Base-by-base conservation (phyloP, 2,113 vertebrate species). In the Raja brachyura region DNA sequence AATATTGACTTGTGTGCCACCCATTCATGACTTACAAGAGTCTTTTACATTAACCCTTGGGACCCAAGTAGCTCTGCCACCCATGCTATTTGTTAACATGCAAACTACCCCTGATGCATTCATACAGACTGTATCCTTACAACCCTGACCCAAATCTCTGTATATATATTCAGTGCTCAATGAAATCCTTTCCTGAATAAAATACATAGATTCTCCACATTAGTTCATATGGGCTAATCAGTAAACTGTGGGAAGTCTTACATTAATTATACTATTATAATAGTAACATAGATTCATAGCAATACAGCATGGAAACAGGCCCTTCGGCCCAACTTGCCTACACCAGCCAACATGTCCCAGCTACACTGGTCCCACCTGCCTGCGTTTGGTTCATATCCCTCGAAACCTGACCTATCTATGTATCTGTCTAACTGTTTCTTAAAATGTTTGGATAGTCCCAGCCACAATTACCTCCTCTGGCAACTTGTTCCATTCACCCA, bases 31-130 rank as follows among this genome's bases (percentile, higher is more conserved):
- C 33, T 92, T 73, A 92, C 83, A 88, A 61, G 31, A 92, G 90
- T 48, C 90, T 73, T 70, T 70, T 73, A 92, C 33, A 92, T 92
- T 73, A 92, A 74, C 63, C 90, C 59, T 92, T 92, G 66, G 90
- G 90, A 92, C 31, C 31, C 39, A 74, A 39, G 90, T 13, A 70
- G 63, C 25, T 92, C 90, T 73, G 90, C 68, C 39, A 28, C 31
- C 63, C 20, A 28, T 11, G 73, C 66, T n/a, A 33, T 88, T 63
- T 70, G 90, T 92, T 92, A 74, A 74, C 39, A 70, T 73, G 68
- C 90, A 70, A 92, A 54, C 20, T 92, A 73, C 59, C 5, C 59
- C 31, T 63, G 61, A 88, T 92, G 68, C 48, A 92, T 70, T 92
- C 90, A 92, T 68, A 22, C 61, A 22, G 20, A 63, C 18, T 70